A percentile compares a stretch with the other conserved stretches of the same genome.
Conservation (phyloP, 2,113 vertebrate genomes). For the Syngnathoides biaculeatus region DNA sequence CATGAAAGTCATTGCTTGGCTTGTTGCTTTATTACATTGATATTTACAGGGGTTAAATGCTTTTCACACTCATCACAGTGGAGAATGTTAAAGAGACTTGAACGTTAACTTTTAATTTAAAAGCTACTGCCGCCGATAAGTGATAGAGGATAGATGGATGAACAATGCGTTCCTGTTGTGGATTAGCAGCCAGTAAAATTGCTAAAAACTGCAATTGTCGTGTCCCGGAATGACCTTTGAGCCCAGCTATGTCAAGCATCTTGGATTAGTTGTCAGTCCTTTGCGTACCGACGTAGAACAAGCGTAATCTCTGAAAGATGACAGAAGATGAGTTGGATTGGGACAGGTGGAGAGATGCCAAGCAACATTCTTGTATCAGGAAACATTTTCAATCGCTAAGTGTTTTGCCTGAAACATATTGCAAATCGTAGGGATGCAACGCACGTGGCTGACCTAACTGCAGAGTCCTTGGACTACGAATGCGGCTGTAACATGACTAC, state of each 20-base stretch:
- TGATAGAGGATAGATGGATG: no score
- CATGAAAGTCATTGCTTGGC: neutral
- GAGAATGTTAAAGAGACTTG: neutral
- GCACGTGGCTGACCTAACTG: neutral
- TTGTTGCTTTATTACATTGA: neutral
- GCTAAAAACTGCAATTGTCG: neutral
- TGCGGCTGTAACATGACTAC: constrained; percentile 11
- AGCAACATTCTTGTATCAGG: neutral
- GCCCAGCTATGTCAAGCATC: neutral
- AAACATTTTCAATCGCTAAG: neutral
- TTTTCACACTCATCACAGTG: neutral
- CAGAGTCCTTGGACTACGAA: neutral
- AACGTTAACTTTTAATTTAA: no score
- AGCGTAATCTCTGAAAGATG: neutral
- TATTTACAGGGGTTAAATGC: neutral
- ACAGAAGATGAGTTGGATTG: neutral
- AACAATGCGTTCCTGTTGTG: neutral
- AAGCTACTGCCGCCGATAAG: no score
- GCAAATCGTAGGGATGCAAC: neutral
- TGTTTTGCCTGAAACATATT: constrained; percentile 7
- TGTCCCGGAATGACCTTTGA: neutral
- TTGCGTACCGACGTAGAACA: neutral
- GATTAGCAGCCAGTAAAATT: neutral
- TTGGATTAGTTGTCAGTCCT: neutral
- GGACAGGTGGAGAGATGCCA: neutral